A percentile compares a stretch with the other conserved stretches of the same genome.
Conservation (phyloP, 2,113 vertebrate genomes). For the Cyphomyrus plagiostoma region DNA sequence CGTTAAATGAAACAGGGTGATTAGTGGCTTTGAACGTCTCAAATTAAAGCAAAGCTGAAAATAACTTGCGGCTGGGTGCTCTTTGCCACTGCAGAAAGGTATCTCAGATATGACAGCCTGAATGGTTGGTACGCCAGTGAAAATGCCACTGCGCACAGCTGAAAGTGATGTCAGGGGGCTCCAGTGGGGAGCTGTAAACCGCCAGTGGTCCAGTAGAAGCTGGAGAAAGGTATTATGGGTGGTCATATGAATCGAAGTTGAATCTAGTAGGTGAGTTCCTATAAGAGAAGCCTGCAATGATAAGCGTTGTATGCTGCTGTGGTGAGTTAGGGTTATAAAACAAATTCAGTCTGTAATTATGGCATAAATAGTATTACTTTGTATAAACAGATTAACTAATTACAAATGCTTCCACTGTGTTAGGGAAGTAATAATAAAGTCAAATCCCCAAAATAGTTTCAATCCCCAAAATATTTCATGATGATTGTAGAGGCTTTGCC, state of each 20-base stretch:
- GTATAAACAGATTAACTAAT: background rate
- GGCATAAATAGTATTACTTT: background rate
- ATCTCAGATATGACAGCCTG: constrained; percentile 11
- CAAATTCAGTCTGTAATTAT: background rate
- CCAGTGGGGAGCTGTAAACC: constrained; percentile 54
- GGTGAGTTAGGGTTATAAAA: background rate
- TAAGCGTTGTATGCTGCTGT: background rate
- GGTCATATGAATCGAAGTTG: constrained; percentile 2
- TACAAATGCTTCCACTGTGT: background rate
- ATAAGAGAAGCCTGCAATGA: background rate
- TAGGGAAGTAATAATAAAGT: background rate
- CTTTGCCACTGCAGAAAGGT: constrained; percentile 13
- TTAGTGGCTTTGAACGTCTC: constrained; percentile 34
- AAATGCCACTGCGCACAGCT: constrained; percentile 56
- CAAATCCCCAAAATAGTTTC: background rate
- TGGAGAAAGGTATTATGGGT: constrained; percentile 34
- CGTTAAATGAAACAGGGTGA: constrained; percentile 31
- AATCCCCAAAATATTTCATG: background rate
- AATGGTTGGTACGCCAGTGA: constrained; percentile 34
- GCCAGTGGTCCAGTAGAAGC: constrained; percentile 51
- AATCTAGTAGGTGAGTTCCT: background rate
- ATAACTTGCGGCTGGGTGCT: constrained; percentile 18
- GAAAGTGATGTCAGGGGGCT: constrained; percentile 33
- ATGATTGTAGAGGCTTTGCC: background rate
- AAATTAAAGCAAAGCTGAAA: constrained; percentile 26